These are phyloP conservation scores for Calosoma granatense DNA, from an alignment of 1,140 invertebrate species.

Conservation along the genomic window DNA sequence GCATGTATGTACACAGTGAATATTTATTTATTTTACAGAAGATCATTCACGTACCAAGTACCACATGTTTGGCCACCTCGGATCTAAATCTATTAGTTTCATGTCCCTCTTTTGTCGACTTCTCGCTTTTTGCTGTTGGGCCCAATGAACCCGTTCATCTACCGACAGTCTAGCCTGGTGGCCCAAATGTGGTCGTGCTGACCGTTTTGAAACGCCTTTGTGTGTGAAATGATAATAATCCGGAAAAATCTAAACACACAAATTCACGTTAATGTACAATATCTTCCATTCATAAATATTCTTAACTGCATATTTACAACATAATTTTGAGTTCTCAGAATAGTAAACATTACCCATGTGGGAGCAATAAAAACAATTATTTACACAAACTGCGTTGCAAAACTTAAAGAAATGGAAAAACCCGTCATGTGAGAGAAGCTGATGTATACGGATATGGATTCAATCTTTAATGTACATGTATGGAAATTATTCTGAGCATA, in stretches of 20 bases:
- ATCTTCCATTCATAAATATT: too few relatives aligned
- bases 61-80: slow-evolving; percentile 83
- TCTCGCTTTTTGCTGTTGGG: slow-evolving; percentile 57
- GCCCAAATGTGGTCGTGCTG: slow-evolving; percentile 49
- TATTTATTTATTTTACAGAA: slow-evolving; percentile 12
- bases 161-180: slow-evolving; percentile 54
- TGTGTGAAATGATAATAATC: slow-evolving; percentile 77
- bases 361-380: too few relatives aligned
- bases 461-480: too few relatives aligned
- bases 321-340: too few relatives aligned
- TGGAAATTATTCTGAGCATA: too few relatives aligned
- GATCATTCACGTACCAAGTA: slow-evolving; percentile 63
- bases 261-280: slow-evolving; percentile 18
- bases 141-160: slow-evolving; percentile 61
- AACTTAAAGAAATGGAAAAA: too few relatives aligned
- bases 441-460: too few relatives aligned
- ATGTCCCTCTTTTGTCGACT: slow-evolving; percentile 61
- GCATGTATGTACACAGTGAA: background rate
- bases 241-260: slow-evolving; percentile 59
- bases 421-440: too few relatives aligned
- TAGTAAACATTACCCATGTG: too few relatives aligned
- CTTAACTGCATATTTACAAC: too few relatives aligned
- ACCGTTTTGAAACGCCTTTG: slow-evolving; percentile 59
- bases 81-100: slow-evolving; percentile 48
- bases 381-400: too few relatives aligned